Evolutionary conservation across 2,113 vertebrate species (phyloP).

Genomic region (Rhinopomastus cyanomelas): DNA sequence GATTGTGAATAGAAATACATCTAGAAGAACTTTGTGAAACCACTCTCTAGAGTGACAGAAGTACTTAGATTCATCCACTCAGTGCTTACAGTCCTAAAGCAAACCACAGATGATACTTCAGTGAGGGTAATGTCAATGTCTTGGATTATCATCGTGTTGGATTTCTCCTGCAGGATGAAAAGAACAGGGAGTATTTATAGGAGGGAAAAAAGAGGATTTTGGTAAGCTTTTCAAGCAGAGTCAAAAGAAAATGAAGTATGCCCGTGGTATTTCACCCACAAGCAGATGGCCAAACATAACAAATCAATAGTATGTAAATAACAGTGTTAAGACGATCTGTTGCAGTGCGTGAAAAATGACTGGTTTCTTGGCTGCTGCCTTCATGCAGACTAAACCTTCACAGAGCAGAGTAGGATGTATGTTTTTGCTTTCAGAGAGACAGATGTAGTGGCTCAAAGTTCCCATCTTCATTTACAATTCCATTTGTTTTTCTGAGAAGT

Average conservation of each 20-base stretch:
- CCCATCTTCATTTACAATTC: constrained; percentile 30
- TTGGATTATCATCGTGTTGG: background rate
- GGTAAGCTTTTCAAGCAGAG: constrained; percentile 51
- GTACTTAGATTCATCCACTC: background rate
- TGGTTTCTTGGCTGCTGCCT: constrained; percentile 55
- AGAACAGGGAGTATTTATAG: background rate
- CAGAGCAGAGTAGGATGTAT: constrained; percentile 28
- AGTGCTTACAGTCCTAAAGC: background rate
- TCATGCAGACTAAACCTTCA: constrained; percentile 11
- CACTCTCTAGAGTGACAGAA: background rate
- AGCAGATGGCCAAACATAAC: constrained; percentile 74
- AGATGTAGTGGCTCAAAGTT: constrained; percentile 27
- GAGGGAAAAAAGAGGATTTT: background rate
- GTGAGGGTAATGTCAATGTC: background rate
- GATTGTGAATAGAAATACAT: background rate
- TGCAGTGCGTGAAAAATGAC: constrained; percentile 53
- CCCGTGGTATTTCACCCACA: constrained; percentile 52
- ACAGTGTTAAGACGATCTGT: constrained; percentile 45
- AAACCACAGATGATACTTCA: background rate
- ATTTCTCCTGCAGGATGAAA: background rate
- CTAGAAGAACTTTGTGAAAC: background rate
- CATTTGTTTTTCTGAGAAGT: background rate
- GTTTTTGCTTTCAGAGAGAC: background rate
- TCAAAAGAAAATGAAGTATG: constrained; percentile 46
- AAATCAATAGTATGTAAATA: constrained; percentile 76